Percentiles rank a stretch among this genome's conserved stretches.
phyloP scores from a whole-genome alignment of 2,797 vertebrate genomes.

The Melanotaenia trifasciata region DNA sequence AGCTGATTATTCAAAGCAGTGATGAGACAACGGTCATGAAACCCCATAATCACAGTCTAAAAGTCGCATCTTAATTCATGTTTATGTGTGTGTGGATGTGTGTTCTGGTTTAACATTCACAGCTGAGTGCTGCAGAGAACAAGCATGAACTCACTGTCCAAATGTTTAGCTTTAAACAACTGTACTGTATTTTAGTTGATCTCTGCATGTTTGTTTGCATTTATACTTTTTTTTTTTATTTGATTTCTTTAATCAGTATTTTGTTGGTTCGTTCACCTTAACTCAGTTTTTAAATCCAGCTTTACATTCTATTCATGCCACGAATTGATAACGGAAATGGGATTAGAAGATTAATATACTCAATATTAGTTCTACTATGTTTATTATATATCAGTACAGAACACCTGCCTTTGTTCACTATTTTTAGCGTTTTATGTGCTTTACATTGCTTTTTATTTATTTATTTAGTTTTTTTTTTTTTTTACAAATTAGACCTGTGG shows the following conservation, averaged over 20 bases:
- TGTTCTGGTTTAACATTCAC: conserved; percentile 56
- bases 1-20: conserved; percentile 30
- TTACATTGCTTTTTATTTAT: conserved; percentile 45
- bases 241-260: conserved; percentile 34
- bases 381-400: conserved; percentile 51
- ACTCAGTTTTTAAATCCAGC: conserved; percentile 24
- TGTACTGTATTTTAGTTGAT: conserved; percentile 45
- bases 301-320: conserved; percentile 36
- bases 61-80: conserved; percentile 59
- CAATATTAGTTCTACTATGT: conserved; percentile 29
- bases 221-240: conserved; percentile 28
- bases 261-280: conserved; percentile 33
- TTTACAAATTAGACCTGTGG: conserved; percentile 79
- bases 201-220: conserved; percentile 58
- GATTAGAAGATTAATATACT: conserved; percentile 37
- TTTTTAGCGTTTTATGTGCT: conserved; percentile 67
- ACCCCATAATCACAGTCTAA: conserved; percentile 33
- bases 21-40: conserved; percentile 16
- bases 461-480: conserved; percentile 54
- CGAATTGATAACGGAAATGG: conserved; percentile 45
- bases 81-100: conserved; percentile 11
- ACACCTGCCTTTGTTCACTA: conserved; percentile 46
- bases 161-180: conserved; percentile 65
- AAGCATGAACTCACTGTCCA: conserved; percentile 47
- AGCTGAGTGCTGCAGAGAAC: conserved; percentile 24